Base-by-base conservation (phyloP, 2,797 vertebrate genomes). In the Microctenopoma lineatum region DNA sequence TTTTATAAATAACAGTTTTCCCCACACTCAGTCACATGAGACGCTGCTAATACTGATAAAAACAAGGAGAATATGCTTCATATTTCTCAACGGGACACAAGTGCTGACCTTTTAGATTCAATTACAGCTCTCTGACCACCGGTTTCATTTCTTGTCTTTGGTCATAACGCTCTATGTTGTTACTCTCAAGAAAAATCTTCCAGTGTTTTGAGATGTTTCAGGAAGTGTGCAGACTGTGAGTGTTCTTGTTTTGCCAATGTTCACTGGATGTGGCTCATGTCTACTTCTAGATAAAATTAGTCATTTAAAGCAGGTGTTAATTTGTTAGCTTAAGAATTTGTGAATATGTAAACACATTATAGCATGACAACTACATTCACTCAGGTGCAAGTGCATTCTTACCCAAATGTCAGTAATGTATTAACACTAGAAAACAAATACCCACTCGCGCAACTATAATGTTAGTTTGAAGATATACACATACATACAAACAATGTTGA, bases 381-480 rank as follows among this genome's bases (percentile, higher is more conserved):
- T 90, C 90, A 88, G 89, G 89, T 89, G 84, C 90, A 92, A 93
- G 92, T 93, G 93, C 92, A 92, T 93, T 92, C 92, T 89, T 89
- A 92, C 87, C 87, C 86, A 92, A 85, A 92, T 71, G 83, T 91
- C 81, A 89, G 85, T 86, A 83, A 84, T 77, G 84, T 59, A 82
- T 83, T 87, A 88, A 91, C 85, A 87, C 75, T 85, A 85, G 74
- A 53, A 79, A 75, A 89, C 71, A 81, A 72, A 88, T 66, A 82
- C 66, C 63, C 83, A 87, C 77, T 86, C 88, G 88, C 79, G 76
- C 87, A 77, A 70, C 34, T 38, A 79, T 73, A 67, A 75, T 79
- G 73, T 90, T 86, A 88, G 84, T 83, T 83, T 71, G 70, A 74
- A 84, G 68, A 83, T 77, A 84, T 48, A 78, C 48, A 87, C 73